A percentile compares a stretch with the other conserved stretches of the same genome.
Conservation (phyloP, 2,113 vertebrate species). For the Sander vitreus region DNA sequence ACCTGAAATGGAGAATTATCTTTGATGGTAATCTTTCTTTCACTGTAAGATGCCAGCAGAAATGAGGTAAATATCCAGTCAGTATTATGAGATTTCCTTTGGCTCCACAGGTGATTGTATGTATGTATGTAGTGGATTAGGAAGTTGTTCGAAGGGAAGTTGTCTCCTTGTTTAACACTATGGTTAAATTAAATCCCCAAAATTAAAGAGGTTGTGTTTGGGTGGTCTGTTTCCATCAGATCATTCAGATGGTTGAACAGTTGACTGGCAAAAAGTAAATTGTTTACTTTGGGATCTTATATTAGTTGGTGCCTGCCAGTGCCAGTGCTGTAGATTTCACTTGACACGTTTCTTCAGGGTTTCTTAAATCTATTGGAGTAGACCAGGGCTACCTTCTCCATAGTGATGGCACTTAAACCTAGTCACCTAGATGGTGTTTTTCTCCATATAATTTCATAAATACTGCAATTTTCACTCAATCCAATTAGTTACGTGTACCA, state of each 20-base stretch:
- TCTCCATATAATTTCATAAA: neutral
- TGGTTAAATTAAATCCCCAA: slow-evolving; percentile 23
- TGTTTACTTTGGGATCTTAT: neutral
- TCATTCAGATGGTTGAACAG: neutral
- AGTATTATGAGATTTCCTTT: slow-evolving; percentile 65
- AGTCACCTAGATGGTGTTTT: neutral
- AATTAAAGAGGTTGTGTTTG: slow-evolving; percentile 34
- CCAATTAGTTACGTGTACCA: neutral
- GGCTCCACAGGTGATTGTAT: slow-evolving; percentile 27
- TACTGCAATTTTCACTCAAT: neutral
- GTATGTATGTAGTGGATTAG: slow-evolving; percentile 44
- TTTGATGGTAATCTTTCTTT: slow-evolving; percentile 36
- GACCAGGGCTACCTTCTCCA: neutral
- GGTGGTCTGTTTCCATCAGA: slow-evolving; percentile 43
- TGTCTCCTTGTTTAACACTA: slow-evolving; percentile 23
- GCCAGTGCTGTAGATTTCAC: neutral
- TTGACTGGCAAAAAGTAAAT: neutral
- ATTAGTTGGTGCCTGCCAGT: neutral
- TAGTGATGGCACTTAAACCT: neutral
- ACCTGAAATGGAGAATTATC: slow-evolving; percentile 23
- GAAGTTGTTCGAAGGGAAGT: slow-evolving; percentile 38
- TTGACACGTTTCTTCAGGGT: neutral
- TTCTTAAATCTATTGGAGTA: neutral
- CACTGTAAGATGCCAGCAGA: slow-evolving; percentile 18
- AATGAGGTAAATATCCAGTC: slow-evolving; percentile 22